These are phyloP conservation scores for Solenopsis invicta DNA, from an alignment of 1,140 invertebrate genomes.

Conservation along the genomic window DNA sequence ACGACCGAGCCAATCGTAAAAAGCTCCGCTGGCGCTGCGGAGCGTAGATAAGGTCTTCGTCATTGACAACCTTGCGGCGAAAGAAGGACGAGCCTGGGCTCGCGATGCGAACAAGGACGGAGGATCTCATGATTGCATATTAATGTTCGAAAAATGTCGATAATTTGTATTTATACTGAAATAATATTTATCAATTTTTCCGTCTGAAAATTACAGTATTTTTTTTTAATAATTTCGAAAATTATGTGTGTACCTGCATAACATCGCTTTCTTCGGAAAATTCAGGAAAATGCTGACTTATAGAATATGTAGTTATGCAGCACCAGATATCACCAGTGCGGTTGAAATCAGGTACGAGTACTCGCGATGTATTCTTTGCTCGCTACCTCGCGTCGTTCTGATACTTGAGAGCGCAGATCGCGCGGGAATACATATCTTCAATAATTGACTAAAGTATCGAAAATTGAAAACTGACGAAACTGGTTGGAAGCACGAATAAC, in stretches of 20 bases:
- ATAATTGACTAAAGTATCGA: neutral
- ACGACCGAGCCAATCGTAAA: conserved; percentile 73
- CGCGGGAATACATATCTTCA: neutral
- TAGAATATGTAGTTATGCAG: neutral
- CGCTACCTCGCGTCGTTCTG: neutral
- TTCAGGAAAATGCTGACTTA: neutral
- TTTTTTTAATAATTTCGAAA: neutral
- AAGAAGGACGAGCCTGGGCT: conserved; percentile 12
- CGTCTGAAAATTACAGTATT: neutral
- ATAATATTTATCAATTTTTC: conserved; percentile 18
- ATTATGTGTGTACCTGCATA: neutral
- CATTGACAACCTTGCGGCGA: conserved; percentile 49
- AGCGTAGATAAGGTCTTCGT: conserved; percentile 69
- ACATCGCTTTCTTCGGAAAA: neutral
- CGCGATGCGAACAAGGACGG: conserved; percentile 17
- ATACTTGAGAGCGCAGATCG: neutral
- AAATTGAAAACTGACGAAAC: neutral
- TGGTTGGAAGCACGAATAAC: neutral
- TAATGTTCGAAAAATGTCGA: neutral
- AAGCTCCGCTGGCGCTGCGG: conserved; percentile 49
- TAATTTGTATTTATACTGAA: neutral
- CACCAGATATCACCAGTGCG: neutral
- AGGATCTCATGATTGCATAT: neutral
- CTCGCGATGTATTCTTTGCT: neutral
- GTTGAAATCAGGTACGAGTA: neutral